Base-by-base conservation (phyloP, 2,113 vertebrate species). In the Perognathus longimembris region DNA sequence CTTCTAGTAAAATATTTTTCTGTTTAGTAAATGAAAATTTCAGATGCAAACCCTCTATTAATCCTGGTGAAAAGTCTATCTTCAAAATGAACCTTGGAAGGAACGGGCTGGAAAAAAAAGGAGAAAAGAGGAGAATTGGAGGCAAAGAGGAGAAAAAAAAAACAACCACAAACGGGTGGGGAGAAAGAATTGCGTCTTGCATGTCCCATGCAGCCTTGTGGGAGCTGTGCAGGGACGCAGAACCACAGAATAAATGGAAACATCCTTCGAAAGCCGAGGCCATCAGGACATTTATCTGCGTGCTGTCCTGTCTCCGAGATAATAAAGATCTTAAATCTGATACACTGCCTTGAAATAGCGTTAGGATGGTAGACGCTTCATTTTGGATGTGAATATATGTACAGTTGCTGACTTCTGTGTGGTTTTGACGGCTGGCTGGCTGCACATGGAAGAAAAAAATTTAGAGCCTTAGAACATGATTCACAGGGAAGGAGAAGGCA, bases 21-120 rank as follows among this genome's bases (percentile, higher is more conserved):
- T 98, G 98, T 98, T 98, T 98, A 98, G 98, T 98, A 98, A 98
- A 98, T 98, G 98, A 98, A 98, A 98, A 98, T 98, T 98, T 98
- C 97, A 98, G 98, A 98, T 98, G 97, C 98, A 98, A 98, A 97
- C 98, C 96, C 97, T 97, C 89, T 98, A 98, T 98, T 98, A 98
- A 98, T 98, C 97, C 97, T 91, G 88, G 93, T 80, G 66, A 97
- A 97, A 97, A 96, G 90, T 93, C 38, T 92, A 95, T 97, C 93
- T 96, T 82, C 85, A 94, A 94, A 97, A 97, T 95, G 90, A 94
- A 94, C 96, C 95, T 96, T 94, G 92, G 93, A 93, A 91, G 66
- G 40, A 71, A 45, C 79, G 7, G 81, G 45, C 36, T 73, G 64
- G 64, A 54, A 92, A 93, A 69, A 54, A 92, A 93, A 87, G 59